Percentiles rank a stretch among this genome's conserved stretches.
phyloP scores from a whole-genome alignment of 2,888 invertebrate genomes.

The Enchytraeus crypticus region DNA sequence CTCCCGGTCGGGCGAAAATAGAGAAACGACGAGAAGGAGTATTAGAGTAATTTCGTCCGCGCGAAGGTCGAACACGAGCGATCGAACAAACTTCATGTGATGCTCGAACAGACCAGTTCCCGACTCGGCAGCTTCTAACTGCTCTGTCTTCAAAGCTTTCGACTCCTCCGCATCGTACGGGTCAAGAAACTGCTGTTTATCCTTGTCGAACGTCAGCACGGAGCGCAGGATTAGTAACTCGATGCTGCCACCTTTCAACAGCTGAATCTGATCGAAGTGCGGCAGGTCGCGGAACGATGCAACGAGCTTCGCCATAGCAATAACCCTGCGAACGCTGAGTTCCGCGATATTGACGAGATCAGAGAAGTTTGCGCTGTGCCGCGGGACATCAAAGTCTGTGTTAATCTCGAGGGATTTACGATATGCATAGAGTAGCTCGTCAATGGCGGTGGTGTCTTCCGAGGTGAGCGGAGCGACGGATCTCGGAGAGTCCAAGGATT shows the following conservation, averaged over 20 bases:
- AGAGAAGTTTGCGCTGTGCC: constrained; percentile 30
- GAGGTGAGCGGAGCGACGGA: constrained; percentile 6
- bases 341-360: constrained; percentile 49
- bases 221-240: constrained; percentile 93
- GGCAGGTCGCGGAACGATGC: constrained; percentile 61
- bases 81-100: constrained; percentile 47
- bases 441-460: constrained; percentile 40
- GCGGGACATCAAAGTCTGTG: constrained; percentile 29
- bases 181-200: constrained; percentile 76
- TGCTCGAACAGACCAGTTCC: constrained; percentile 42
- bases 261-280: constrained; percentile 81
- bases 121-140: constrained; percentile 62
- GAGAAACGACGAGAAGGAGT: constrained; percentile 79
- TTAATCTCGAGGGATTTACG: constrained; percentile 43
- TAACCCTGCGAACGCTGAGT: constrained; percentile 56
- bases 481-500: no score
- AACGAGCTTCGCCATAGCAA: constrained; percentile 55
- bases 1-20: constrained; percentile 77
- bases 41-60: constrained; percentile 84
- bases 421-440: constrained; percentile 43
- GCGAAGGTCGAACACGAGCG: constrained; percentile 69
- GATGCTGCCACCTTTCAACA: constrained; percentile 88
- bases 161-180: constrained; percentile 66
- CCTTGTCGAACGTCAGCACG: constrained; percentile 83
- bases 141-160: constrained; percentile 71